Percentiles rank a stretch among this genome's conserved stretches.
phyloP scores from a whole-genome alignment of 2,888 invertebrate species.

The Mellilla xanthometata region DNA sequence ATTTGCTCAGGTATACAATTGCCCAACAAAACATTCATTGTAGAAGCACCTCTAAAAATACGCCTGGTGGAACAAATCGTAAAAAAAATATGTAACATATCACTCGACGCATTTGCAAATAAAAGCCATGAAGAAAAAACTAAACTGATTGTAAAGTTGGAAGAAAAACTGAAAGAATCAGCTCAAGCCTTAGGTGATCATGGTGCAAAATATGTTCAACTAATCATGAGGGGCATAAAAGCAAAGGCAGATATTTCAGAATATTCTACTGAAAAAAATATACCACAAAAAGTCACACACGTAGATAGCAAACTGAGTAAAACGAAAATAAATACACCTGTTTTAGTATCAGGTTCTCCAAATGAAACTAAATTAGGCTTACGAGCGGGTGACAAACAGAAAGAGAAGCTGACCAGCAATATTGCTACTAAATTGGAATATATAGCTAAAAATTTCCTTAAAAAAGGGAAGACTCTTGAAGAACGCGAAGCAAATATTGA shows the following conservation, averaged over 20 bases:
- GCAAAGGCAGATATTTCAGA: constrained; percentile 28
- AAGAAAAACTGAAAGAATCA: constrained; percentile 43
- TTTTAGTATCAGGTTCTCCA: too few relatives aligned
- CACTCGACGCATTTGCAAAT: constrained; percentile 34
- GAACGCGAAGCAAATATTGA: constrained; percentile 39
- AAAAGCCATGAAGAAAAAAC: constrained; percentile 31
- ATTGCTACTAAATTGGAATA: constrained; percentile 38
- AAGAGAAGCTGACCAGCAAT: too few relatives aligned
- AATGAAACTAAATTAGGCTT: too few relatives aligned
- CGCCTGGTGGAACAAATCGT: constrained; percentile 39
- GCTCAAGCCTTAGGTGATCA: constrained; percentile 39
- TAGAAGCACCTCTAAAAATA: constrained; percentile 24
- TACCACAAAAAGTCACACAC: neutral
- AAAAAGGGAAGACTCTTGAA: constrained; percentile 32
- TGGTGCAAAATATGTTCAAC: constrained; percentile 46
- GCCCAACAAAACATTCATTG: neutral
- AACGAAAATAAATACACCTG: too few relatives aligned
- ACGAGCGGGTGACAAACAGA: too few relatives aligned
- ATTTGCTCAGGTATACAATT: neutral
- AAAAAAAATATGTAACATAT: constrained; percentile 43
- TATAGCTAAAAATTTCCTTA: constrained; percentile 37
- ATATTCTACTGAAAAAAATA: neutral
- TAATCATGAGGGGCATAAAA: constrained; percentile 57
- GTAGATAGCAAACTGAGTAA: too few relatives aligned
- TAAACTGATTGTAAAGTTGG: constrained; percentile 31